phyloP scores from a whole-genome alignment of 2,113 vertebrate species.

The Neodon shergylaensis region DNA sequence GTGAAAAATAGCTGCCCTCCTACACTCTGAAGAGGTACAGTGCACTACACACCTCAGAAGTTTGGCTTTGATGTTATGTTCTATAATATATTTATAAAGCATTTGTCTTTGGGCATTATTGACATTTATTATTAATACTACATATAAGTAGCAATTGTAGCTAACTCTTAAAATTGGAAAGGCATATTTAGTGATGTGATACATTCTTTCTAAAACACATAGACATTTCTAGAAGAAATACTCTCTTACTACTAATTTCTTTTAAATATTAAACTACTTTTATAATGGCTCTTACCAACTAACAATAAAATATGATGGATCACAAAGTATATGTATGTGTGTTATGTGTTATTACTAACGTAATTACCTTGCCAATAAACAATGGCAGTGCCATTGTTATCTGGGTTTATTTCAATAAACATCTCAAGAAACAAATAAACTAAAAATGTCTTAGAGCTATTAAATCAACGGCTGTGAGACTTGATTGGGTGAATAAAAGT shows the following conservation, averaged over 20 bases:
- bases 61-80: constrained; percentile 54
- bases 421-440: constrained; percentile 2
- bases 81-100: constrained; percentile 64
- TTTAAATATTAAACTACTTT: constrained; percentile 18
- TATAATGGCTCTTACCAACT: not conserved
- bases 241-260: constrained; percentile 57
- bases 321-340: not conserved
- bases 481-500: not conserved
- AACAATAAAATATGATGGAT: constrained; percentile 21
- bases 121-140: constrained; percentile 81
- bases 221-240: constrained; percentile 67
- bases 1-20: constrained; percentile 28
- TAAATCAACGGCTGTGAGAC: not conserved
- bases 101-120: constrained; percentile 72
- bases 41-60: not conserved
- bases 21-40: constrained; percentile 42
- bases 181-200: constrained; percentile 71
- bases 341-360: not conserved
- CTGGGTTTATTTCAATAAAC: constrained; percentile 8
- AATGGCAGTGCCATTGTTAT: not conserved
- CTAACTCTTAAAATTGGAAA: constrained; percentile 78
- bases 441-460: not conserved
- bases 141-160: constrained; percentile 68
- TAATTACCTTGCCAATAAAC: constrained; percentile 11
- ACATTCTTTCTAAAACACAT: constrained; percentile 67